Evolutionary conservation across 1,140 invertebrate genomes (phyloP), one percentile per base, ranked within the genome.

Genomic region (Drosophila mayri): DNA sequence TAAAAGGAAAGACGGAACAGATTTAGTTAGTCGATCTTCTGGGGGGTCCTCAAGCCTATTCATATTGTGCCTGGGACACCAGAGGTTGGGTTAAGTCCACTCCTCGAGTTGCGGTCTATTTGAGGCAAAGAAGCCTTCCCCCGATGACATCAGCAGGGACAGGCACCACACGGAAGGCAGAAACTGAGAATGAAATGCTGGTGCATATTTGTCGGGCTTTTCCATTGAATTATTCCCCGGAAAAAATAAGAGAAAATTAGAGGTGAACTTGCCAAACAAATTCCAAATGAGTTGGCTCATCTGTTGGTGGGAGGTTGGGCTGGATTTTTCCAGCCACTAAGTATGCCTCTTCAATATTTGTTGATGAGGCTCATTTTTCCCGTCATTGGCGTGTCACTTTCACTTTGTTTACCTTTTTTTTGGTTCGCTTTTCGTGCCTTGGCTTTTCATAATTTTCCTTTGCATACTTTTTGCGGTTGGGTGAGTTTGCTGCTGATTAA

Each of bases 391-490:
- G 79, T 88, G 76, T 80, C 84, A 76, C 76, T 88, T 88, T 87
- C 83, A 83, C 66, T 80, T 54, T 83, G 49, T 83, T 84, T 81
- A 73, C 57, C 57, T 63, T 50, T 73, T 82, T 76, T 11, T 11
- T 32, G 11, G 50, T 30, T 30, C 32, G 46, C 12, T 25, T 54
- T 38, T 54, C 52, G 52, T 57, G 54, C 14, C 18, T 38, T 57
- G 57, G 43, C 58, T 67, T 54, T 79, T 64, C 79, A 76, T 80
- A 68, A 88, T 81, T 90, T 90, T 61, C 43, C 78, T 50, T 72
- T 82, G 85, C 85, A 86, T 85, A 90, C 75, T 81, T 90, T 88
- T 86, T 83, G 84, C 68, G 84, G 80, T 66, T 80, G 72, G 63
- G 50, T 67, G 70, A 76, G 76, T 74, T 66, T 59, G 46, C 16